phyloP scores from a whole-genome alignment of 2,113 vertebrate species.

The Eulemur macaco region DNA sequence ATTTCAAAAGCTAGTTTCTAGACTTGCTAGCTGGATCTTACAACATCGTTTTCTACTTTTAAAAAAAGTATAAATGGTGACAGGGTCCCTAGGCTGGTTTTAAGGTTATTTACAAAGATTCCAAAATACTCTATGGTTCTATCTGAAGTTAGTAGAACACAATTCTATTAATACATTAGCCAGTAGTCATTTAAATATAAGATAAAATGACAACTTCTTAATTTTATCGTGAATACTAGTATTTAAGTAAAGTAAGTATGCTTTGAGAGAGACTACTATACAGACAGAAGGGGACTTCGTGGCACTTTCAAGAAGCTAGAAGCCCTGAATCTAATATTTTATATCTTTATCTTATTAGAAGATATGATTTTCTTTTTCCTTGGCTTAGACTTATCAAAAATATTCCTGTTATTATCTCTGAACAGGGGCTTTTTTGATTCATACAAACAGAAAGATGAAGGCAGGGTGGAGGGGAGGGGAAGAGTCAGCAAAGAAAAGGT shows the following conservation, averaged over 20 bases:
- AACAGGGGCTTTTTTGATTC: background rate
- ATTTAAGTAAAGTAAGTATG: background rate
- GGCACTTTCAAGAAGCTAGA: background rate
- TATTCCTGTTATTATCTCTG: background rate
- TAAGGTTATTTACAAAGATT: constrained; percentile 1
- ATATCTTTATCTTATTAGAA: background rate
- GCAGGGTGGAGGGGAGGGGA: background rate
- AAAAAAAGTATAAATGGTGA: constrained; percentile 3
- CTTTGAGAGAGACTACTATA: background rate
- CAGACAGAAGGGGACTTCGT: background rate
- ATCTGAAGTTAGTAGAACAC: background rate
- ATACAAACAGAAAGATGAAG: background rate
- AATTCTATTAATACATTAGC: background rate
- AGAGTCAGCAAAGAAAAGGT: background rate
- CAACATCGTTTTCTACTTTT: background rate
- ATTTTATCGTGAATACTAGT: background rate
- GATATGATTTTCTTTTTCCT: background rate
- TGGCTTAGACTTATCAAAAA: background rate
- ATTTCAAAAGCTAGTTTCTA: background rate
- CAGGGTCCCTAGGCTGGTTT: background rate
- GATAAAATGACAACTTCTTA: background rate
- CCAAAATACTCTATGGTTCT: background rate
- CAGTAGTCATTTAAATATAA: background rate
- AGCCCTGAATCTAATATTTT: background rate
- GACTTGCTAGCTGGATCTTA: background rate